Conservation (phyloP, 1,140 invertebrate species). For the Riptortus pedestris region DNA sequence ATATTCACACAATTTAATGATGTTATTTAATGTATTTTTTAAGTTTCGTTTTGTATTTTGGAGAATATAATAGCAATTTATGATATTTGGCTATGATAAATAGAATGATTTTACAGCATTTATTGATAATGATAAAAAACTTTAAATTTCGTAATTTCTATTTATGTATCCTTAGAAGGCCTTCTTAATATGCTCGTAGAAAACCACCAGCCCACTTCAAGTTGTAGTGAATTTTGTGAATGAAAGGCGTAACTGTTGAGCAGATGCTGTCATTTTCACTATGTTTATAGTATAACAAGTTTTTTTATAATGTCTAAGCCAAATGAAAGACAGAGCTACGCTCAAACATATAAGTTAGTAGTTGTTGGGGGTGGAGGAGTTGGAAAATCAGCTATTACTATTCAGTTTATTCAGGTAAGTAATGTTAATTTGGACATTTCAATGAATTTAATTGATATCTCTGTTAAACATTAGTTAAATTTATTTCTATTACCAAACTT, state of each 20-base stretch:
- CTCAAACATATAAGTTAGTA: conserved; percentile 75
- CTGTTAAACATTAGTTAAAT: background rate
- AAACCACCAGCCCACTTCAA: conserved; percentile 5
- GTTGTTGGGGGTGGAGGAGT: conserved; percentile 84
- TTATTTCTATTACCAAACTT: background rate
- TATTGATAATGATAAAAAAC: too few relatives aligned
- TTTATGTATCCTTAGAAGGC: conserved; percentile 8
- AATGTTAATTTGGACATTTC: background rate
- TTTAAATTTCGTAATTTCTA: conserved; percentile 1
- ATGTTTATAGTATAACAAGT: background rate
- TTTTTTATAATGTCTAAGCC: conserved; percentile 43
- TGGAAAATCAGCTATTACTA: conserved; percentile 83
- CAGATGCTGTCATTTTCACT: background rate
- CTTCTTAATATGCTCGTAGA: conserved; percentile 2
- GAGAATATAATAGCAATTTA: too few relatives aligned
- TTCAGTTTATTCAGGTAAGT: conserved; percentile 73
- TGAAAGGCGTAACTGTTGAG: background rate
- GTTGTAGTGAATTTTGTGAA: conserved; percentile 6
- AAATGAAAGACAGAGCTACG: conserved; percentile 50
- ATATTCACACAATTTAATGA: too few relatives aligned
- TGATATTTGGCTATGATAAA: too few relatives aligned
- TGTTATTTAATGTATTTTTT: too few relatives aligned
- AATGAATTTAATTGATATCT: background rate
- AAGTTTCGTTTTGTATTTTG: too few relatives aligned
- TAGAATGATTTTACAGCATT: too few relatives aligned